Evolutionary conservation across 2,113 vertebrate genomes (phyloP).

Genomic region (Pungitius pungitius): DNA sequence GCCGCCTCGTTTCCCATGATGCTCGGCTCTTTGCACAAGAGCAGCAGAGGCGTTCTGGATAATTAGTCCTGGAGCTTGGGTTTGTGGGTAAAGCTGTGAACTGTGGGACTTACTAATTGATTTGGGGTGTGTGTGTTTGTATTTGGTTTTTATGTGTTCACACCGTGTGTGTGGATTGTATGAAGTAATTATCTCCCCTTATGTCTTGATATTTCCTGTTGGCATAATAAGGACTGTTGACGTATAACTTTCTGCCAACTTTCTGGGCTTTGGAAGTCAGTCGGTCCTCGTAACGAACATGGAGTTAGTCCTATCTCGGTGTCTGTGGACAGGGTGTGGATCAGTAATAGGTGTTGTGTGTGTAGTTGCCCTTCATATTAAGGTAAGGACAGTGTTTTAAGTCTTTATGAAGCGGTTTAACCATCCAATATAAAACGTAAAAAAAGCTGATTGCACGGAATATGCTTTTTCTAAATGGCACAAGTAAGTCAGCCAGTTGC

Average conservation of each 20-base stretch:
- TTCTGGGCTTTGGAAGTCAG: neutral
- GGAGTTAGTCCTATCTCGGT: neutral
- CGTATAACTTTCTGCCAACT: neutral
- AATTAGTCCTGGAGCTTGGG: slow-evolving; percentile 56
- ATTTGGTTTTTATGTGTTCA: no score
- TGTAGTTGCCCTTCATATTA: no score
- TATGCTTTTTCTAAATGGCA: no score
- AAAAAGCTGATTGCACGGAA: neutral
- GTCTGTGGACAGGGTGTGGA: no score
- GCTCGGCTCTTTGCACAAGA: slow-evolving; percentile 41
- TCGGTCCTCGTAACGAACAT: neutral
- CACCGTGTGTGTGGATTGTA: neutral
- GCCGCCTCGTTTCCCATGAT: slow-evolving; percentile 65
- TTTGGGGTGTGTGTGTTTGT: slow-evolving; percentile 40
- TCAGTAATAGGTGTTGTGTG: no score
- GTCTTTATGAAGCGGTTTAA: no score
- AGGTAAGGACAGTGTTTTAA: no score
- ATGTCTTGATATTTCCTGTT: neutral
- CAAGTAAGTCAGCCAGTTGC: no score
- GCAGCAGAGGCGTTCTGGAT: slow-evolving; percentile 48
- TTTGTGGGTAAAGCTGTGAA: slow-evolving; percentile 70
- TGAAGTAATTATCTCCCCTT: neutral
- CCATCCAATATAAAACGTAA: neutral
- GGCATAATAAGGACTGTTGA: neutral
- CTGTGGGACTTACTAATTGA: slow-evolving; percentile 72